Percentiles rank a stretch among this genome's conserved stretches.
Conservation (phyloP, 53 echinoderm and acorn worm species). For the Antedon mediterranea region DNA sequence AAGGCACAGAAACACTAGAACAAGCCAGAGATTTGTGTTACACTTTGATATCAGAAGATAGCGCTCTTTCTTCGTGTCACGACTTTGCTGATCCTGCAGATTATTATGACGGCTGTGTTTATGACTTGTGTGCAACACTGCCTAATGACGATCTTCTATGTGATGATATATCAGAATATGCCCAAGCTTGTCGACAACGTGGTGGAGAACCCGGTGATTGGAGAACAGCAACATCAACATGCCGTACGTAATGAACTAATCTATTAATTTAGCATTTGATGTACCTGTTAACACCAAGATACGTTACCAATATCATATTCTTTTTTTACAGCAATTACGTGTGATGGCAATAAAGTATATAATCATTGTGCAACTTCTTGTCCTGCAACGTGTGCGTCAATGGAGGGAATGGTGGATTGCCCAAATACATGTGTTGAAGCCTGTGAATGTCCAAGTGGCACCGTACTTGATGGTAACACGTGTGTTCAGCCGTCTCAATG, state of each 20-base stretch:
- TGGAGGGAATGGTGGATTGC: constrained; percentile 5
- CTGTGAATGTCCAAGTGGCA: constrained; percentile 2
- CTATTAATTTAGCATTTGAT: too few species aligned
- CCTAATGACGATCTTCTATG: constrained; percentile 40
- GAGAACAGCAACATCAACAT: constrained; percentile 31
- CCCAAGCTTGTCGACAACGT: constrained; percentile 25
- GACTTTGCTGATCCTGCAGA: constrained; percentile 27
- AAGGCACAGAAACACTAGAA: constrained; percentile 18
- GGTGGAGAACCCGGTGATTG: constrained; percentile 41
- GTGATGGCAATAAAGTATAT: constrained; percentile 33
- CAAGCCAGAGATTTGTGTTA: constrained; percentile 53
- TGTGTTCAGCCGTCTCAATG: too few species aligned
- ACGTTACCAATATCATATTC: neutral
- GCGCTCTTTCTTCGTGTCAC: constrained; percentile 31
- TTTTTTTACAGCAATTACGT: constrained; percentile 23
- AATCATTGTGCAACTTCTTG: constrained; percentile 44
- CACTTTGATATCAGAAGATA: constrained; percentile 22
- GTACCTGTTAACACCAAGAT: too few species aligned
- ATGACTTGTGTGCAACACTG: constrained; percentile 24
- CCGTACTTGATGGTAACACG: too few species aligned
- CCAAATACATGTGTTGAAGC: constrained; percentile 36
- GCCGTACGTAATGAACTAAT: constrained; percentile 18
- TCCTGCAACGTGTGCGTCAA: constrained; percentile 35
- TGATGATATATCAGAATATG: constrained; percentile 38
- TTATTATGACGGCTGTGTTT: constrained; percentile 36